A percentile compares a stretch with the other conserved stretches of the same genome.
Evolutionary conservation across 1,140 invertebrate genomes (phyloP).

Genomic region (Anastatus disparis): DNA sequence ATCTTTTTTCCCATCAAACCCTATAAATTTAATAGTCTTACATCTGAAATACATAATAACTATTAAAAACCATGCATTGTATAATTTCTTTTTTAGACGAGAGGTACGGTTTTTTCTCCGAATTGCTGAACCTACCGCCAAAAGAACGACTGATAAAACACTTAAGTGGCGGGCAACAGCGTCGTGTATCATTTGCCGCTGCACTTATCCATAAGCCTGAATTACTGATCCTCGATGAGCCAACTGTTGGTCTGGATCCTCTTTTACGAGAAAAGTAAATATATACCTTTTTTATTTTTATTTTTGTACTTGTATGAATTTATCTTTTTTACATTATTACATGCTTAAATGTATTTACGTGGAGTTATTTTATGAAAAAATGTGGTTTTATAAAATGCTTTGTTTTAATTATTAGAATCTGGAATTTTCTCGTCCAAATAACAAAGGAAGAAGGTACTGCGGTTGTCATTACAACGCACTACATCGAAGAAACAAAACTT

Average conservation of each 20-base stretch:
- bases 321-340: no score
- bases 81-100: no score
- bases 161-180: slow-evolving; percentile 88
- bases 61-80: no score
- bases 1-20: no score
- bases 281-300: slow-evolving; percentile 30
- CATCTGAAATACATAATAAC: no score
- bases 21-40: no score
- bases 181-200: slow-evolving; percentile 86
- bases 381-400: no score
- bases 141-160: slow-evolving; percentile 72
- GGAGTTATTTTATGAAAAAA: no score
- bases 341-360: no score
- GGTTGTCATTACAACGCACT: slow-evolving; percentile 93
- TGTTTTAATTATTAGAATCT: no score
- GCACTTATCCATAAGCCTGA: slow-evolving; percentile 89
- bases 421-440: slow-evolving; percentile 85
- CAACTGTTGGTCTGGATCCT: slow-evolving; percentile 92
- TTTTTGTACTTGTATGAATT: no score
- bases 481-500: slow-evolving; percentile 91
- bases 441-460: slow-evolving; percentile 75
- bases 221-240: slow-evolving; percentile 90
- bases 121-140: slow-evolving; percentile 79
- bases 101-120: slow-evolving; percentile 75
- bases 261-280: slow-evolving; percentile 84